Evolutionary conservation across 2,113 vertebrate genomes (phyloP), one percentile per base, ranked within the genome.

Genomic region (Paramormyrops kingsleyae): DNA sequence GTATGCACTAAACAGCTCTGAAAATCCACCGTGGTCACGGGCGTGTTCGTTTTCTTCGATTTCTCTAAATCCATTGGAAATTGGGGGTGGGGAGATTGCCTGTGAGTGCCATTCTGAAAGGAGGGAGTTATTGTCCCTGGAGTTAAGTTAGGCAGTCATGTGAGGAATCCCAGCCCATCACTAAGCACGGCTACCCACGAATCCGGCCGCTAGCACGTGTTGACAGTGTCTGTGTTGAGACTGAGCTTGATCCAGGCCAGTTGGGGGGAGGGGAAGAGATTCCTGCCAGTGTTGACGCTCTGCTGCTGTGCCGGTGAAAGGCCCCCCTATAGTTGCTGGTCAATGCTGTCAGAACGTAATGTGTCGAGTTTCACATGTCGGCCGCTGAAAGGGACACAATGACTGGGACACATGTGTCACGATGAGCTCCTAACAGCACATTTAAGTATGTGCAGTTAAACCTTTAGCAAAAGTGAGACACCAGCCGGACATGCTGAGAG

Each of bases 101-200:
- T 4, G 4, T 53, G 49, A 87, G 31, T 44, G n/a, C 21, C 35
- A 80, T 83, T 90, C 17, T 90, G 47, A 83, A 80, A 77, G 27
- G 52, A 50, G 31, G 12, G 24, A 59, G 13, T 88, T 50, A 88
- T 70, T 84, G n/a, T 88, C 21, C 53, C 39, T 39, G 27, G 13
- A 88, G 39, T 88, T 62, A 35, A 90, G 46, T 35, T 42, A 84
- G 52, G 50, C 49, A 21, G 87, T 52, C 13, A 88, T 88, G 77
- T 83, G 49, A 85, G 83, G 87, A 90, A 90, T 90, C 87, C 49
- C n/a, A 44, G 47, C 74, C 90, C 70, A 66, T n/a, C 44, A 77
- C 49, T 88, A 77, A 90, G 70, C 87, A 8, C 47, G 5, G 84
- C 46, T 35, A 31, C 49, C 50, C 27, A 39, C 39, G 10, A 53